Base-by-base conservation (phyloP, 1,140 invertebrate genomes). In the Dendroctonus ponderosae region DNA sequence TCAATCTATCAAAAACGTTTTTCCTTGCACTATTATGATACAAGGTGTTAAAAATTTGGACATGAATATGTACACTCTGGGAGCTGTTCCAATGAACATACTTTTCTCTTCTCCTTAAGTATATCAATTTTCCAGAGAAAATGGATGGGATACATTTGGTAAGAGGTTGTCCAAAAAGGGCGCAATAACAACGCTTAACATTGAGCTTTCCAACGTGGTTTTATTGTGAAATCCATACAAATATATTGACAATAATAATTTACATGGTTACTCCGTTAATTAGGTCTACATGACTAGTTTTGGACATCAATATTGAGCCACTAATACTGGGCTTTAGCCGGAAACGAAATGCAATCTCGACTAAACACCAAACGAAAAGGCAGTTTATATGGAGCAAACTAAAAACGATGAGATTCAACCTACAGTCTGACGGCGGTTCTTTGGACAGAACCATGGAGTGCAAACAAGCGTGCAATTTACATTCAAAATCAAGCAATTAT, bases 231-330 rank as follows among this genome's bases (percentile, higher is more conserved):
- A 46, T 61, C 58, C 44, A 61, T 61, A 61, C 43, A 61, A 61
- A 61, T 61, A 61, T 61, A 43, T 43, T 49, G 41, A 61, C 41
- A 61, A 61, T 56, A 56, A 56, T 14, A 48, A 48, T 48, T 56
- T 56, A 56, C 53, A 50, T 49, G 15, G 15, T 48, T 14, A 15
- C 48, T 44, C 15, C 4, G 6, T 14, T 15, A 48, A 61, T 49
- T 8, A 12, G 39, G 11, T 43, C 43, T n/a, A 46, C 43, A 48
- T 11, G 58, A 61, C 58, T 61, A 61, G 58, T 49, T 61, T 61
- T 48, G 48, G 58, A 43, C 58, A 61, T 61, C 38, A 61, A 50
- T 50, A 61, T 61, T 61, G 58, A 61, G 58, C 58, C 44, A 61
- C 58, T 14, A 44, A 26, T 56, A 56, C 38, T 15, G 14, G 11